Evolutionary conservation across 2,797 vertebrate genomes (phyloP), one percentile per base, ranked within the genome.

Genomic region (Botia almorhae): DNA sequence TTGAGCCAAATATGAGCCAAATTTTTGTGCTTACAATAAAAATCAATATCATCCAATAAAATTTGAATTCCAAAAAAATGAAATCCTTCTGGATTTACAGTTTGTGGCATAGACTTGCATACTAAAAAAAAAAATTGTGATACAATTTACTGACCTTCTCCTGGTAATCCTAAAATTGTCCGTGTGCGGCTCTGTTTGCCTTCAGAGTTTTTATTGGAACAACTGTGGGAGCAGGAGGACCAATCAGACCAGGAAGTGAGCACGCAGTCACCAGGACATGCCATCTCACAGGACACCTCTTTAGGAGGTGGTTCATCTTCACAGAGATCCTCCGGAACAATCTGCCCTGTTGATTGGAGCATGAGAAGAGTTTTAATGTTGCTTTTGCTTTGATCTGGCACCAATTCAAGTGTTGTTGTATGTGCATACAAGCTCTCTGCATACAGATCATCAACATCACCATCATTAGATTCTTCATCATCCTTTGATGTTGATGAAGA

Each of bases 211-310:
- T 94, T 98, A 81, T 88, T 92, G 81, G 95, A 93, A 81, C 98
- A 99, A 70, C 96, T 96, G 81, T 96, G 95, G 60, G 98, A 97
- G 86, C 98, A 99, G 0, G 91, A 46, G 0, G 96, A 96, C 98
- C 98, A 99, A 0, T 72, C 67, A 0, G 95, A 95, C 98, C 98
- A 99, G 71, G 95, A 90, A 0, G 93, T 93, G 19, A 96, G 78
- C 69, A 97, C 95, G 63, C 98, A 99, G 84, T 98, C 97, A 79
- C 89, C 90, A 0, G 93, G 89, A 87, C 97, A 98, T 1, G 96
- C 90, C 76, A 96, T 91, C 81, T 96, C 94, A 78, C 98, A 99
- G 29, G 88, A 19, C 70, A 89, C 87, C 29, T 86, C 84, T 48
- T 90, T 85, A 3, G 93, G 89, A 0, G 87, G 94, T 14, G 92